Evolutionary conservation across 2,888 invertebrate species (phyloP).

Genomic region (Neuroscelio doddi): DNA sequence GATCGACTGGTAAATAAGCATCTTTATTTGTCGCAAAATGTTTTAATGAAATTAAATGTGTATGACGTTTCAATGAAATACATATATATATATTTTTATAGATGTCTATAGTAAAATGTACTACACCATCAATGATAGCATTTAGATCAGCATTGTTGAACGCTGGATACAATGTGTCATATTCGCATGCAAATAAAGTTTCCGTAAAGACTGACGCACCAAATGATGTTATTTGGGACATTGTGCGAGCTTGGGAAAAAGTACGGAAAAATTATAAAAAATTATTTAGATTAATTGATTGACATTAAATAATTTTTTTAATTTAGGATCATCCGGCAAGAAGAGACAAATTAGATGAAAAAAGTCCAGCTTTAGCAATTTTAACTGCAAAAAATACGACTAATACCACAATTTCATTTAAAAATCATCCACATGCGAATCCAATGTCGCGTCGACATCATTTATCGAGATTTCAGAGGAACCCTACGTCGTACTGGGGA

Average conservation of each 20-base stretch:
- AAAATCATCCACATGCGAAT: conserved; percentile 82
- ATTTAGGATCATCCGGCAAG: no score
- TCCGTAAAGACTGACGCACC: conserved; percentile 97
- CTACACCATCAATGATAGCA: conserved; percentile 62
- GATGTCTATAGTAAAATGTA: conserved; percentile 64
- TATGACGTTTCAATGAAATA: not conserved
- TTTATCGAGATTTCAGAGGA: conserved; percentile 86
- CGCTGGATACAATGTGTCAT: conserved; percentile 92
- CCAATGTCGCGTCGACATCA: conserved; percentile 84
- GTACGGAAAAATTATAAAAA: conserved; percentile 15
- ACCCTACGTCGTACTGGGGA: conserved; percentile 93
- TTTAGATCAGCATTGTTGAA: conserved; percentile 91
- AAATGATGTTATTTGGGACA: conserved; percentile 89
- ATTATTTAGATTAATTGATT: not conserved
- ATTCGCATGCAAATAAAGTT: conserved; percentile 89
- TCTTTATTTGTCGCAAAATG: no score
- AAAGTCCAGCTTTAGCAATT: conserved; percentile 75
- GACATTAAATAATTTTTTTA: conserved; percentile 1
- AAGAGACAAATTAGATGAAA: conserved; percentile 75
- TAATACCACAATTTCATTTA: conserved; percentile 73
- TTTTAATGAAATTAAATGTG: not conserved
- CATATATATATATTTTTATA: conserved; percentile 25
- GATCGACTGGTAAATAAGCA: conserved; percentile 76
- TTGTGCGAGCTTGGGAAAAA: conserved; percentile 87
- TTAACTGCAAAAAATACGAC: conserved; percentile 75